phyloP scores from a whole-genome alignment of 2,797 vertebrate species.

The Cyprinodon diabolis region DNA sequence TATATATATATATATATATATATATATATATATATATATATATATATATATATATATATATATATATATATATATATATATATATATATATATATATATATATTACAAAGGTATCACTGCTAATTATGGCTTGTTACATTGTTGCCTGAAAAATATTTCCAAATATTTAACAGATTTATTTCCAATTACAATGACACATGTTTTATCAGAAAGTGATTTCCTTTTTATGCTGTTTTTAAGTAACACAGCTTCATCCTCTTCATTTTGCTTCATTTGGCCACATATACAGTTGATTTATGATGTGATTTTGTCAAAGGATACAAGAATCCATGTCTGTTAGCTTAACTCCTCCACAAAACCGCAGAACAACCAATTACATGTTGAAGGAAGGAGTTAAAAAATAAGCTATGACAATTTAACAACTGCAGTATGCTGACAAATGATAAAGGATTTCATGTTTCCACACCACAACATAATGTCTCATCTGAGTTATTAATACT shows the following conservation, averaged over 20 bases:
- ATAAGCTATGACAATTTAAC: background rate
- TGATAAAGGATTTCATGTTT: slow-evolving; percentile 20
- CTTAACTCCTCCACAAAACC: slow-evolving; percentile 18
- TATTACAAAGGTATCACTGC: no score
- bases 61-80: no score
- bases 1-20: no score
- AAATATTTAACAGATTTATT: no score
- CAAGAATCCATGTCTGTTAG: slow-evolving; percentile 13
- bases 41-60: no score
- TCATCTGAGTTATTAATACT: slow-evolving; percentile 9
- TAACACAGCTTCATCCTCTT: background rate
- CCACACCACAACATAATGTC: slow-evolving; percentile 7
- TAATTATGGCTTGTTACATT: no score
- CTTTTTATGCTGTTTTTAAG: background rate
- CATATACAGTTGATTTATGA: background rate
- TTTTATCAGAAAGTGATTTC: no score
- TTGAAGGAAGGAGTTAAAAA: background rate
- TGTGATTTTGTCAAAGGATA: background rate
- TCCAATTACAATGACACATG: no score
- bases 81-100: no score
- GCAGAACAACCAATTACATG: slow-evolving; percentile 4
- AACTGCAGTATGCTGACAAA: background rate
- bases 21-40: no score
- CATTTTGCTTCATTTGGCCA: background rate
- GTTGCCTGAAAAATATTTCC: no score